Evolutionary conservation across 1,140 invertebrate species (phyloP).

Genomic region (Drosophila novamexicana): DNA sequence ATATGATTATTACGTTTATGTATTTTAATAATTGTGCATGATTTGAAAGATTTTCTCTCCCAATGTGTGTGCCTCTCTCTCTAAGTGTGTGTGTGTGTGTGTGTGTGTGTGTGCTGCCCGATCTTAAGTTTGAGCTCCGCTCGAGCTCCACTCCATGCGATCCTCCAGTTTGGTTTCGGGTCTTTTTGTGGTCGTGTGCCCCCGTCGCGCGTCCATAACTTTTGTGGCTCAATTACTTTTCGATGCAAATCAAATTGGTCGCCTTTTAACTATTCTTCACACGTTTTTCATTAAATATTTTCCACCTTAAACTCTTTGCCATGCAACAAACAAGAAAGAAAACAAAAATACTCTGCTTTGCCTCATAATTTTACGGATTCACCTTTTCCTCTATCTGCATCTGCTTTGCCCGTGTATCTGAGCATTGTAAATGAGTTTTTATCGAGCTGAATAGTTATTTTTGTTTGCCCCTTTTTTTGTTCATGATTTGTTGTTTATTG

Average conservation of each 20-base stretch:
- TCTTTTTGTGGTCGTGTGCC: conserved; percentile 58
- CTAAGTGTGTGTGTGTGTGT: conserved; percentile 4
- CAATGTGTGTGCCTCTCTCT: background rate
- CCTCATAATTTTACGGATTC: conserved; percentile 59
- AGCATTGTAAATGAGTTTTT: conserved; percentile 73
- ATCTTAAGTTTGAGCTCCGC: conserved; percentile 8
- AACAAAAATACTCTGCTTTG: conserved; percentile 41
- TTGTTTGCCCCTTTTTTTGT: conserved; percentile 67
- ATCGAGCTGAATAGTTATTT: conserved; percentile 69
- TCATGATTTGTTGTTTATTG: conserved; percentile 69
- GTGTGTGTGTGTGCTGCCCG: conserved; percentile 9
- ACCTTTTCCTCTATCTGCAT: conserved; percentile 13
- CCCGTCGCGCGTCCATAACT: conserved; percentile 72
- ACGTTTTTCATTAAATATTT: conserved; percentile 78
- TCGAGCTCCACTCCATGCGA: background rate
- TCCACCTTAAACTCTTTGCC: conserved; percentile 46
- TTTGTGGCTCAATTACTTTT: conserved; percentile 83
- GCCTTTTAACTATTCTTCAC: conserved; percentile 82
- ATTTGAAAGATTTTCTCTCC: conserved; percentile 73
- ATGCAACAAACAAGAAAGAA: conserved; percentile 3
- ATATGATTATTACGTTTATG: conserved; percentile 82
- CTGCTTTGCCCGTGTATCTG: conserved; percentile 14
- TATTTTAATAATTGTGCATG: conserved; percentile 84
- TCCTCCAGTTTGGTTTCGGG: conserved; percentile 7
- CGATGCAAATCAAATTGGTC: conserved; percentile 83